phyloP scores from a whole-genome alignment of 1,140 invertebrate species.

The Gonioctena quinquepunctata region DNA sequence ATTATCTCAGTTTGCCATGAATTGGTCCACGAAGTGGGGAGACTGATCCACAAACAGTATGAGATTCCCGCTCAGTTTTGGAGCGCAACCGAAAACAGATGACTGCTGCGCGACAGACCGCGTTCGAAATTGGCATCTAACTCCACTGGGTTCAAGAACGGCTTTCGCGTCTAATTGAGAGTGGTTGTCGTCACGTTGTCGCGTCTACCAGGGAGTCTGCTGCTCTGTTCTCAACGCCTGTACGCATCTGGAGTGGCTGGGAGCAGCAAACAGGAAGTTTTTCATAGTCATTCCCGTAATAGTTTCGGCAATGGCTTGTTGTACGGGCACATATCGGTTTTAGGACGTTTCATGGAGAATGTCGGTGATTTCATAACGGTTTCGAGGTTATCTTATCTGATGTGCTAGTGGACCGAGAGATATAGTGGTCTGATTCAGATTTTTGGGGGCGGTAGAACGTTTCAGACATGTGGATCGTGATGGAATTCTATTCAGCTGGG shows the following conservation, averaged over 20 bases:
- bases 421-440: background rate
- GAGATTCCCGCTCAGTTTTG: constrained; percentile 1
- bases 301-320: background rate
- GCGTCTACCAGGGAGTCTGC: no score
- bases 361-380: background rate
- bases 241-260: background rate
- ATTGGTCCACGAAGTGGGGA: constrained; percentile 1
- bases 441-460: background rate
- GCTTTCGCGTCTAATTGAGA: background rate
- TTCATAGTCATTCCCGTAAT: background rate
- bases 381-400: background rate
- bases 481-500: background rate
- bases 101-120: background rate
- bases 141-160: background rate
- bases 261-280: background rate
- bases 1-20: constrained; percentile 10
- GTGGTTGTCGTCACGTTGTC: background rate
- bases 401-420: background rate
- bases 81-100: background rate
- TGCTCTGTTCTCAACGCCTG: background rate
- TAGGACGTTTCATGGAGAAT: no score
- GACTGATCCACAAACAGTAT: background rate
- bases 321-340: no score
- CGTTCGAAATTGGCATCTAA: background rate
- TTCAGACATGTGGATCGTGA: background rate